Percentiles rank a stretch among this genome's conserved stretches.
These are phyloP conservation scores for Lasiurus borealis DNA, from an alignment of 2,113 vertebrate species.

Conservation along the genomic window DNA sequence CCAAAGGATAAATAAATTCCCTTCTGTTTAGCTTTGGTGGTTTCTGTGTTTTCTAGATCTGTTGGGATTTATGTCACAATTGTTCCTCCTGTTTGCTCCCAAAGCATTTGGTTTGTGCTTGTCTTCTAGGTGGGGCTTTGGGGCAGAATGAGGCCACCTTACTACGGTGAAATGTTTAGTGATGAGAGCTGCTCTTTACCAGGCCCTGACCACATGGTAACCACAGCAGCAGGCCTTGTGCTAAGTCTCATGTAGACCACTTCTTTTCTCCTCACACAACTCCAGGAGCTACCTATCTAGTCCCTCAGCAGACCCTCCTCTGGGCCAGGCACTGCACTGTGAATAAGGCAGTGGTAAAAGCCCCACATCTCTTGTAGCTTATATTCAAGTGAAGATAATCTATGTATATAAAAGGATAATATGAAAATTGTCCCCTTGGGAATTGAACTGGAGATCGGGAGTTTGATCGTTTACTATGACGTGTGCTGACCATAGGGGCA, in stretches of 20 bases:
- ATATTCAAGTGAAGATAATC: neutral
- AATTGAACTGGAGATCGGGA: no score
- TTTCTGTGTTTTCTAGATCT: conserved; percentile 71
- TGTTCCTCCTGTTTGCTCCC: neutral
- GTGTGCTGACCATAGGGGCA: no score
- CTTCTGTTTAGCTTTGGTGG: conserved; percentile 64
- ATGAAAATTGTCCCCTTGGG: no score
- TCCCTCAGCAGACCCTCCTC: neutral
- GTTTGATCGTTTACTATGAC: no score
- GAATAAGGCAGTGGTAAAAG: neutral
- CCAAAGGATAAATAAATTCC: conserved; percentile 52
- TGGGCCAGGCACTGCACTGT: neutral
- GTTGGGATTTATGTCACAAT: conserved; percentile 60
- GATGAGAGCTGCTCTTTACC: neutral
- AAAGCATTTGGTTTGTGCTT: neutral
- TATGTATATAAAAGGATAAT: no score
- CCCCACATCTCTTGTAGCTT: neutral
- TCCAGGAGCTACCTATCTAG: neutral
- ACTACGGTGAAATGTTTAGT: neutral
- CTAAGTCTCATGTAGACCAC: neutral
- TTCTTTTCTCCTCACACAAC: neutral
- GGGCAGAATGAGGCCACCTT: neutral
- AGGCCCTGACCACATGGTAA: neutral
- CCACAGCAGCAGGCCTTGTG: neutral
- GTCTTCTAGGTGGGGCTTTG: neutral